These are phyloP conservation scores for Falco concolor DNA, from an alignment of 2,797 vertebrate species.

Conservation along the genomic window DNA sequence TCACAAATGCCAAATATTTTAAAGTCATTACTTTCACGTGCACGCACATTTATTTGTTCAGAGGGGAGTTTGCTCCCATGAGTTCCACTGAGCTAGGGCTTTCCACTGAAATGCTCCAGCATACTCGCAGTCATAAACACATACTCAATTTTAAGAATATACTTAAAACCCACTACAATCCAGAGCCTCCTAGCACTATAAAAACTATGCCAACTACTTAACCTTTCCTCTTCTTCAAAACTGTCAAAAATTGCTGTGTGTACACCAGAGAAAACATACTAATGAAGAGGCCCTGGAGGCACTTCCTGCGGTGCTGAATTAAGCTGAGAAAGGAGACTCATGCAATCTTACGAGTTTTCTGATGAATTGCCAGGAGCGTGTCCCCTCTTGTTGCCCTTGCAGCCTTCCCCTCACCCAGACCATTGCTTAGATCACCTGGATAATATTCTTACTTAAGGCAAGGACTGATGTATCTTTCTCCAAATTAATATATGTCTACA, in stretches of 20 bases:
- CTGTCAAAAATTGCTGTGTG: not conserved
- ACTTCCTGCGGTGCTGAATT: not conserved
- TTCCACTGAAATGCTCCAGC: not conserved
- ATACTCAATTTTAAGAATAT: not conserved
- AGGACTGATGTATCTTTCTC: not conserved
- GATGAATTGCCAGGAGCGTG: slow-evolving; percentile 73
- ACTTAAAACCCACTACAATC: not conserved
- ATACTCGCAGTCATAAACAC: not conserved
- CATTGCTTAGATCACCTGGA: slow-evolving; percentile 4
- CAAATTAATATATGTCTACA: not conserved
- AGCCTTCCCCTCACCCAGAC: not conserved
- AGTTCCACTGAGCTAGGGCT: not conserved
- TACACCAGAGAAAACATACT: not conserved
- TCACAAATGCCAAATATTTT: not conserved
- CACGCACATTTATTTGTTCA: not conserved
- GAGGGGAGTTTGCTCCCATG: not conserved
- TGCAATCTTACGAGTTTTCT: slow-evolving; percentile 60
- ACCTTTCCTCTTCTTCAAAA: not conserved
- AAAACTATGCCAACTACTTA: not conserved
- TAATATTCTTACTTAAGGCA: slow-evolving; percentile 13
- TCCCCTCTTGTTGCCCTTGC: slow-evolving; percentile 73
- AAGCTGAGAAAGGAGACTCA: not conserved
- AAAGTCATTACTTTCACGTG: not conserved
- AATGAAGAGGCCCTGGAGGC: not conserved
- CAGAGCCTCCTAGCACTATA: not conserved